phyloP scores from a whole-genome alignment of 2,113 vertebrate species.

The Mixornis gularis region DNA sequence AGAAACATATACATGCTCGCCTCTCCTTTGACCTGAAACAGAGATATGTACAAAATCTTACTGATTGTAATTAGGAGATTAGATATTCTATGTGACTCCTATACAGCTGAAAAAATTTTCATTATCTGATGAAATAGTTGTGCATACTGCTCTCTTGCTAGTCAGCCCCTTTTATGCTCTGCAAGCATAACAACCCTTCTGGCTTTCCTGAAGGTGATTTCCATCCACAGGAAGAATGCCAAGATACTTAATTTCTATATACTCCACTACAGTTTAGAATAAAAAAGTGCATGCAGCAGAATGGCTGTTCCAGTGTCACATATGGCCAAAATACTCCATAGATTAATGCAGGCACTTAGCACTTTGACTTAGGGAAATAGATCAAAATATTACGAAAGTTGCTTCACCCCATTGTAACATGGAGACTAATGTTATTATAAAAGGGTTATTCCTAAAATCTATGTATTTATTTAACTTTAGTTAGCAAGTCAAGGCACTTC shows the following conservation, averaged over 20 bases:
- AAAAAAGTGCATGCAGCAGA: background rate
- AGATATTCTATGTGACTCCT: background rate
- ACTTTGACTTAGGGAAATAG: background rate
- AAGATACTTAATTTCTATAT: conserved; percentile 3
- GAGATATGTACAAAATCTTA: background rate
- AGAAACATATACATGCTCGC: fast-evolving
- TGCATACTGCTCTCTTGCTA: background rate
- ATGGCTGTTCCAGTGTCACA: background rate
- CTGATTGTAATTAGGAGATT: background rate
- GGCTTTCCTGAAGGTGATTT: conserved; percentile 18
- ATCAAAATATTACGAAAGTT: conserved; percentile 1
- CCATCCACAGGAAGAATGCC: background rate
- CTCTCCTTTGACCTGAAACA: background rate
- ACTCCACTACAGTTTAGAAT: background rate
- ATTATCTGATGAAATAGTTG: background rate
- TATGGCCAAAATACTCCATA: background rate
- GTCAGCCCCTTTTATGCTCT: background rate
- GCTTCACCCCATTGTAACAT: background rate
- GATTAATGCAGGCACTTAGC: background rate
- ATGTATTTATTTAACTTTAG: background rate
- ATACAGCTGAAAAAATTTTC: background rate
- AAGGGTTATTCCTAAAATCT: background rate
- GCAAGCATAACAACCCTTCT: background rate
- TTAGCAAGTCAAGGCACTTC: background rate
- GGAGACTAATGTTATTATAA: background rate